Evolutionary conservation across 2,113 vertebrate genomes (phyloP).

Genomic region (Entomyzon cyanotis): DNA sequence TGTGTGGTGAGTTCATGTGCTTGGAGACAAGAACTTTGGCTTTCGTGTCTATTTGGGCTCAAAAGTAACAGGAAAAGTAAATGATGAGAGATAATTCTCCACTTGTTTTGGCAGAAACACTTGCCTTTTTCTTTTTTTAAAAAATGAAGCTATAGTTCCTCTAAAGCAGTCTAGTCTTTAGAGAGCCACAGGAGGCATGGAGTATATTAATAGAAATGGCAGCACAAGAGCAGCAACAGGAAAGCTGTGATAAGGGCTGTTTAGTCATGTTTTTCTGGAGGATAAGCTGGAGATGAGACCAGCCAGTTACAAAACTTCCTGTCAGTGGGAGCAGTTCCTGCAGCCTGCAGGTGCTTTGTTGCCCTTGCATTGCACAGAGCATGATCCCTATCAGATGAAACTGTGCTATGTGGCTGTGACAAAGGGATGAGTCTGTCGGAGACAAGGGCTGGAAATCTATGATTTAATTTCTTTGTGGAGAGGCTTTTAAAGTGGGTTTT

Average conservation of each 20-base stretch:
- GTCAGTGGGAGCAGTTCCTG: not conserved
- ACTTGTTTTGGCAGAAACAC: not conserved
- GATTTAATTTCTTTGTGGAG: not conserved
- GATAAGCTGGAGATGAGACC: not conserved
- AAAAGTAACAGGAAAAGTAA: not conserved
- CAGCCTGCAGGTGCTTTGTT: not conserved
- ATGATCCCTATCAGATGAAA: accelerated
- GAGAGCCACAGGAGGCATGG: not conserved
- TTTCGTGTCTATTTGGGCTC: not conserved
- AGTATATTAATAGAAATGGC: not conserved
- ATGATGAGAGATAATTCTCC: not conserved
- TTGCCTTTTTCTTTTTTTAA: not conserved
- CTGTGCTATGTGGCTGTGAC: not conserved
- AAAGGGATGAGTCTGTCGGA: not conserved
- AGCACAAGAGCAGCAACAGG: not conserved
- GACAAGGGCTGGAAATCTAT: not conserved
- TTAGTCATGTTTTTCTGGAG: not conserved
- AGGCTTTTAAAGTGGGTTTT: not conserved
- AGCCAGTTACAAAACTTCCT: not conserved
- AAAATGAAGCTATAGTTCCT: not conserved
- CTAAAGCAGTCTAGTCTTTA: not conserved
- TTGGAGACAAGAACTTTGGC: not conserved
- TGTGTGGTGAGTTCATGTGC: not conserved
- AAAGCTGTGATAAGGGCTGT: not conserved
- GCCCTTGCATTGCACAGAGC: accelerated